These are phyloP conservation scores for Thereva unica DNA, from an alignment of 2,888 invertebrate genomes.

Conservation along the genomic window DNA sequence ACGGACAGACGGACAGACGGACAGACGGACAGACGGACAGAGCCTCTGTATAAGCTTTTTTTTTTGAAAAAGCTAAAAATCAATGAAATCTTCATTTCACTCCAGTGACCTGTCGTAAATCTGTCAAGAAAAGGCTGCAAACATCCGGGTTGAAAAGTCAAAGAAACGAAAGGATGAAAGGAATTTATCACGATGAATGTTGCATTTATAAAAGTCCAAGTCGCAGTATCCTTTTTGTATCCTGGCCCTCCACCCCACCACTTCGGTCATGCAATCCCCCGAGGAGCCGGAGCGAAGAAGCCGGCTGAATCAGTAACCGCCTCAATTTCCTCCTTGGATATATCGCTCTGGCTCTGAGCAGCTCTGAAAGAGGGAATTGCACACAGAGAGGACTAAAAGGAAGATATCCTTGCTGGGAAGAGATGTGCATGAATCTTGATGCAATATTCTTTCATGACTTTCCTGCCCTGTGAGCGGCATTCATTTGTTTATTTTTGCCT, in stretches of 20 bases:
- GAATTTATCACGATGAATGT: conserved; percentile 32
- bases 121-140: conserved; percentile 24
- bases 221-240: neutral
- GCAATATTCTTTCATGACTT: neutral
- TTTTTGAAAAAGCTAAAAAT: too few species aligned
- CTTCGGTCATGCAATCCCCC: neutral
- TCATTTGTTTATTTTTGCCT: neutral
- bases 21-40: too few species aligned
- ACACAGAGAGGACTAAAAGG: conserved; percentile 12
- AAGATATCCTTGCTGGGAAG: conserved; percentile 11
- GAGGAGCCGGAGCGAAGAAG: conserved; percentile 4
- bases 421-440: conserved; percentile 11
- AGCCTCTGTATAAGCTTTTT: too few species aligned
- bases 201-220: conserved; percentile 31
- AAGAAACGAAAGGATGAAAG: conserved; percentile 14
- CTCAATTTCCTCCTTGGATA: conserved; percentile 32
- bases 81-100: conserved; percentile 16
- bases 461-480: neutral
- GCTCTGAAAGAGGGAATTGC: neutral
- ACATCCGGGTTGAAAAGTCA: conserved; percentile 30
- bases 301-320: conserved; percentile 1
- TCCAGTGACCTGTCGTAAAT: conserved; percentile 32
- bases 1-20: too few species aligned
- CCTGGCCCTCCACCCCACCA: too few species aligned
- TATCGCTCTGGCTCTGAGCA: neutral